phyloP scores from a whole-genome alignment of 2,888 invertebrate genomes.

The Miltochrista miniata region DNA sequence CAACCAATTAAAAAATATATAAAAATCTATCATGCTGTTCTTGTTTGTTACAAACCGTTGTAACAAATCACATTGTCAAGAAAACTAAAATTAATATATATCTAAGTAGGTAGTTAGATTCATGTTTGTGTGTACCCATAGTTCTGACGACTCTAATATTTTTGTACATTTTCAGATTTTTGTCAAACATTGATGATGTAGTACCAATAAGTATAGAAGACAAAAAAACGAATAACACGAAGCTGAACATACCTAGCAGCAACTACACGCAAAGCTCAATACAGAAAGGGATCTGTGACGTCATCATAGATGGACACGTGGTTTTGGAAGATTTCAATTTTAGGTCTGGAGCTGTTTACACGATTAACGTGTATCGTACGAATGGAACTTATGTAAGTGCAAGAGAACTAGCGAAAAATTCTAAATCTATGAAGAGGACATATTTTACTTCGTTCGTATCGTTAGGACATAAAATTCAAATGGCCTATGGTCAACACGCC shows the following conservation, averaged over 20 bases:
- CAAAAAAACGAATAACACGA: constrained; percentile 50
- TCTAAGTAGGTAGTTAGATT: too few species aligned
- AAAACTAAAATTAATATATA: too few species aligned
- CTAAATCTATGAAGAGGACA: too few species aligned
- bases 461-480: too few species aligned
- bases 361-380: constrained; percentile 71
- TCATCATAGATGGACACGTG: constrained; percentile 56
- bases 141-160: too few species aligned
- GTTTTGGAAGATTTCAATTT: constrained; percentile 61
- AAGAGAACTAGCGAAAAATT: background rate
- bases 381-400: constrained; percentile 61
- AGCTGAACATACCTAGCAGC: constrained; percentile 45
- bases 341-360: constrained; percentile 87
- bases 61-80: too few species aligned
- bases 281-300: constrained; percentile 60
- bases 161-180: constrained; percentile 58
- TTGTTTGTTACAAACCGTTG: too few species aligned
- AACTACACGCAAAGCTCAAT: constrained; percentile 51
- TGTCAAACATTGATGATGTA: constrained; percentile 53
- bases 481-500: too few species aligned
- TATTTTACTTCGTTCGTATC: too few species aligned
- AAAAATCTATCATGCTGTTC: too few species aligned
- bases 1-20: too few species aligned
- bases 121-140: too few species aligned
- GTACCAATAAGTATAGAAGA: constrained; percentile 51